Evolutionary conservation across 2,888 invertebrate genomes (phyloP).

Genomic region (Petrophora chlorosata): DNA sequence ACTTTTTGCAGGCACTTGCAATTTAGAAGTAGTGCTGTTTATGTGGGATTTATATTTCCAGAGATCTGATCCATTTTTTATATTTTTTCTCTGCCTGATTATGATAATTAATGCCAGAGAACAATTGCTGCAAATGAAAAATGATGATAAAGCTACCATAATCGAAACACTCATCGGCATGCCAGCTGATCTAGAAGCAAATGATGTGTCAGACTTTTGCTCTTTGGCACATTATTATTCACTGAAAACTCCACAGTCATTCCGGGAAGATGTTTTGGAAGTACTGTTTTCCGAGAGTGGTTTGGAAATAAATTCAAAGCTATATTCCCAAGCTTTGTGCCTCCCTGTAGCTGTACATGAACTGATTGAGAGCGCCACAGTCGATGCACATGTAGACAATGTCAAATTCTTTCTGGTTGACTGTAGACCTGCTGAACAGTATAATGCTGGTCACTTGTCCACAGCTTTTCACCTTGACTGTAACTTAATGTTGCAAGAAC

Average conservation of each 20-base stretch:
- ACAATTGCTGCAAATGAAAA: conserved; percentile 90
- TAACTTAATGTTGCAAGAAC: conserved; percentile 98
- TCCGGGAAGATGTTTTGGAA: conserved; percentile 91
- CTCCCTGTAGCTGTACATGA: conserved; percentile 98
- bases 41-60: conserved; percentile 99
- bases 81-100: conserved; percentile 97
- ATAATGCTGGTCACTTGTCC: conserved; percentile 97
- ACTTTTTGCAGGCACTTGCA: conserved; percentile 94
- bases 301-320: conserved; percentile 84
- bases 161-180: conserved; percentile 87
- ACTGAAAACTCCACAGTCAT: conserved; percentile 95
- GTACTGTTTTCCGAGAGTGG: conserved; percentile 84
- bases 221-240: conserved; percentile 98
- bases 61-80: conserved; percentile 97
- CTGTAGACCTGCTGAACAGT: conserved; percentile 97
- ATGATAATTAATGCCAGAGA: conserved; percentile 97
- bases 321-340: conserved; percentile 94
- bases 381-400: conserved; percentile 85
- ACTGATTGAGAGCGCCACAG: conserved; percentile 91
- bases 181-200: conserved; percentile 94
- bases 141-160: conserved; percentile 87
- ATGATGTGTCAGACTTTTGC: conserved; percentile 98
- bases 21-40: conserved; percentile 92
- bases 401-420: conserved; percentile 98
- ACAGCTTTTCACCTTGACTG: conserved; percentile 99